Conservation (phyloP, 2,113 vertebrate species). For the Thomomys bottae region DNA sequence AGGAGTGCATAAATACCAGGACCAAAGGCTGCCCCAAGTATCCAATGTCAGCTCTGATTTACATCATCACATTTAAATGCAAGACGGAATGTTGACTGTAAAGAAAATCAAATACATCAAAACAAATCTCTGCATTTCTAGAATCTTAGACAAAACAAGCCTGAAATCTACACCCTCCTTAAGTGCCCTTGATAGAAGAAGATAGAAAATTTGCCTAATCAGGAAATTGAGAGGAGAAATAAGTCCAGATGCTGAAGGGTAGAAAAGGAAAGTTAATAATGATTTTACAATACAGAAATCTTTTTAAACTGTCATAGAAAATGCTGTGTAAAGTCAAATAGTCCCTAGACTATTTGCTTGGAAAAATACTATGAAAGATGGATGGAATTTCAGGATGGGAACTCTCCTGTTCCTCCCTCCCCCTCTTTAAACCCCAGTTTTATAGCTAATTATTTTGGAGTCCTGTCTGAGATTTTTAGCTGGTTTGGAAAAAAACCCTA, state of each 20-base stretch:
- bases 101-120: conserved; percentile 60
- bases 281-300: conserved; percentile 57
- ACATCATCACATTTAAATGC: conserved; percentile 58
- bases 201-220: background rate
- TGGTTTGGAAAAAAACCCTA: conserved; percentile 28
- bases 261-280: conserved; percentile 47
- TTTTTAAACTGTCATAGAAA: conserved; percentile 57
- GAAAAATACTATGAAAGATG: conserved; percentile 50
- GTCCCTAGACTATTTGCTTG: background rate
- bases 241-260: conserved; percentile 31
- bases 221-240: conserved; percentile 39
- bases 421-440: conserved; percentile 51
- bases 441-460: background rate
- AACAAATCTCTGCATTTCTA: conserved; percentile 54
- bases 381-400: conserved; percentile 48
- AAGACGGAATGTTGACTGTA: conserved; percentile 54
- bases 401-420: conserved; percentile 14
- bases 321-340: conserved; percentile 47
- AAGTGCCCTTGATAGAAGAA: conserved; percentile 44
- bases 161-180: conserved; percentile 40
- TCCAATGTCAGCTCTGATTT: conserved; percentile 46
- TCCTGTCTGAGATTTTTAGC: conserved; percentile 9
- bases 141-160: conserved; percentile 48
- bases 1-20: background rate
- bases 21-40: conserved; percentile 18